Conservation (phyloP, 1,140 invertebrate species). For the Arion vulgaris region DNA sequence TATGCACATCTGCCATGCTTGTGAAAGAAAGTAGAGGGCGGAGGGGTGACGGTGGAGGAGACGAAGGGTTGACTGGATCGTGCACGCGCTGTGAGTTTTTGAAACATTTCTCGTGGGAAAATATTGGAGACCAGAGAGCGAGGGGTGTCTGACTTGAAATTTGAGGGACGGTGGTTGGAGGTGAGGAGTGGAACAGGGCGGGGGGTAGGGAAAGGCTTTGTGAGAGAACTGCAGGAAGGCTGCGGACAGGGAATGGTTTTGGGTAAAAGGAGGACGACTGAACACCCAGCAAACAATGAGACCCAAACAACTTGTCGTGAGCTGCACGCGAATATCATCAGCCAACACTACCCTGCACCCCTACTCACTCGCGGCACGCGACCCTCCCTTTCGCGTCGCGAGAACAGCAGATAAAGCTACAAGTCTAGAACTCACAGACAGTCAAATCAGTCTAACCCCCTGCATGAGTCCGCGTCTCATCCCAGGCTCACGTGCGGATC, state of each 20-base stretch:
- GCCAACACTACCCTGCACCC: not conserved
- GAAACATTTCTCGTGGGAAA: conserved; percentile 13
- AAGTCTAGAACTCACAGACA: conserved; percentile 1
- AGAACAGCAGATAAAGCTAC: conserved; percentile 24
- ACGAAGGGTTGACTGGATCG: not conserved
- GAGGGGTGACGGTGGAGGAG: not conserved
- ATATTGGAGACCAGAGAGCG: not conserved
- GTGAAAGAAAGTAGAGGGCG: not conserved
- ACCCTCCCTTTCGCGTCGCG: not conserved
- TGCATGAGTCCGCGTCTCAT: not conserved
- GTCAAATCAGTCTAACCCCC: not conserved
- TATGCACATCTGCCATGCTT: conserved; percentile 15
- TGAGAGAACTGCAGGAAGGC: not conserved
- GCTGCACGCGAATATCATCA: not conserved
- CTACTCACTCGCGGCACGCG: not conserved
- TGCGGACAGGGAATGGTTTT: not conserved
- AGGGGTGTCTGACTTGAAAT: not conserved
- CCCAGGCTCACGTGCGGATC: not conserved
- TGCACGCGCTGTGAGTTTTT: not conserved
- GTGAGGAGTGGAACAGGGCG: not conserved
- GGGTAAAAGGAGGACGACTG: not conserved
- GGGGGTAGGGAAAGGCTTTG: not conserved
- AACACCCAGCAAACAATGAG: not conserved
- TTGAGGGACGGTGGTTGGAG: not conserved
- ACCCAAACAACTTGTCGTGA: not conserved